Evolutionary conservation across 64 coral and sea anemone genomes (phyloP).

Genomic region (Stylophora pistillata): DNA sequence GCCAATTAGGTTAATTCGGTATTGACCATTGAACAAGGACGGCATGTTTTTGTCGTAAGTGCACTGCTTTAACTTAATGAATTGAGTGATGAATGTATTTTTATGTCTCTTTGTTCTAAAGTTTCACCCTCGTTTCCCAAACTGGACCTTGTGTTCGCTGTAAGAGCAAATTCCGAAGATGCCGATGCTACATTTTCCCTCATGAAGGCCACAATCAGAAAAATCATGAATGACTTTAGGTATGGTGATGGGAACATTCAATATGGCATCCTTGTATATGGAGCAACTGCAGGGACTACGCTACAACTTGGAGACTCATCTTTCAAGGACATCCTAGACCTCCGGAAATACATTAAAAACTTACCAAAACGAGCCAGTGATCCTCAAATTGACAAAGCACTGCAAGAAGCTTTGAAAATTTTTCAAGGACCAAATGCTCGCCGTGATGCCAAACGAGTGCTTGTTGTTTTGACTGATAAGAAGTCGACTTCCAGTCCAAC

Average conservation of each 20-base stretch:
- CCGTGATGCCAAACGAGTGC: slow-evolving; percentile 65
- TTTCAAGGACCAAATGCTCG: slow-evolving; percentile 54
- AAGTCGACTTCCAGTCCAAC: slow-evolving; percentile 48
- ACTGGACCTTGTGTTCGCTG: slow-evolving; percentile 69
- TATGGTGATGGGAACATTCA: slow-evolving; percentile 29
- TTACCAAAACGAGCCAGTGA: slow-evolving; percentile 50
- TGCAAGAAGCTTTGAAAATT: slow-evolving; percentile 61
- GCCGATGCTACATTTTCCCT: slow-evolving; percentile 31
- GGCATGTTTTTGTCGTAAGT: not conserved
- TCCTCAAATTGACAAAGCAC: slow-evolving; percentile 62
- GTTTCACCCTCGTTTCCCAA: slow-evolving; percentile 30
- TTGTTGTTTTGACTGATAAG: slow-evolving; percentile 80
- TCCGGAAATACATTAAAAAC: slow-evolving; percentile 45
- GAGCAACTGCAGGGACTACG: slow-evolving; percentile 20
- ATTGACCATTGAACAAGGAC: too few relatives aligned
- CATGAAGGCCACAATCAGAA: slow-evolving; percentile 54
- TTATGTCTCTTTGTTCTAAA: not conserved
- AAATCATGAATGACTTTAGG: slow-evolving; percentile 46
- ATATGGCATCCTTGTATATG: slow-evolving; percentile 60
- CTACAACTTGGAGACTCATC: slow-evolving; percentile 26
- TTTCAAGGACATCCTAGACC: slow-evolving; percentile 31
- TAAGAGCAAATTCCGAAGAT: slow-evolving; percentile 54
- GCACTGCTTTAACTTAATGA: not conserved
- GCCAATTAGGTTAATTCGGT: too few relatives aligned
- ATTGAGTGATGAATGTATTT: too few relatives aligned